Evolutionary conservation across 1,140 invertebrate species (phyloP), one percentile per base, ranked within the genome.

Genomic region (Pogonomyrmex barbatus): DNA sequence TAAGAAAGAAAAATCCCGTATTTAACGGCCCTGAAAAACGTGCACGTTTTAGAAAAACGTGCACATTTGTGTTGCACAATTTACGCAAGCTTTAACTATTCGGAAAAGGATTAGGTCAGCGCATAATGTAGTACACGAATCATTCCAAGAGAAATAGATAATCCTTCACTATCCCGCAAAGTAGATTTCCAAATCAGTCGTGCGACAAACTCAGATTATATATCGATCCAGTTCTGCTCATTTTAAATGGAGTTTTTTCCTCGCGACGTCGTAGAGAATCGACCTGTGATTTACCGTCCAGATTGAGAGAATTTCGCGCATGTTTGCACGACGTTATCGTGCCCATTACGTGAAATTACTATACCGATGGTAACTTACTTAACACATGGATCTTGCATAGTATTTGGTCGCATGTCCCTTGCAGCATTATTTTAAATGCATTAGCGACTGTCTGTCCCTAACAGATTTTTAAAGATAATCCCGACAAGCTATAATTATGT

Each of bases 61-160:
- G 12, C 8, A 47, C 62, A 50, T 83, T 83, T 30, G 42, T 33
- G 10, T 45, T 70, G 33, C 65, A 42, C 36, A 39, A 6, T 2
- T 75, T 75, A 14, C 68, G 45, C 68, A 83, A 83, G 30, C 50
- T 70, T 52, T 45, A 75, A 45, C 14, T 54, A 30, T 73, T 30
- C n/a, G n/a, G n/a, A 47, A 73, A 62, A 60, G 33, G 54, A 75
- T 45, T 83, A 50, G 68, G 45, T 83, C 79, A 83, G 30, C 33
- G 33, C n/a, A 60, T 75, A 83, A 75, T 39, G 42, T 33, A 62
- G 42, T 0, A 30, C n/a, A 47, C 36, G 50, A 54, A 42, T 42
- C 17, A 30, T 62, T 83, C 62, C 68, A 14, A 60, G 47, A 42
- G 42, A 75, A 81, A 70, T 81, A 71, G 17, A 81, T 56, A 70